Evolutionary conservation across 2,797 vertebrate species (phyloP).

Genomic region (Gymnoscopelus microlampas): DNA sequence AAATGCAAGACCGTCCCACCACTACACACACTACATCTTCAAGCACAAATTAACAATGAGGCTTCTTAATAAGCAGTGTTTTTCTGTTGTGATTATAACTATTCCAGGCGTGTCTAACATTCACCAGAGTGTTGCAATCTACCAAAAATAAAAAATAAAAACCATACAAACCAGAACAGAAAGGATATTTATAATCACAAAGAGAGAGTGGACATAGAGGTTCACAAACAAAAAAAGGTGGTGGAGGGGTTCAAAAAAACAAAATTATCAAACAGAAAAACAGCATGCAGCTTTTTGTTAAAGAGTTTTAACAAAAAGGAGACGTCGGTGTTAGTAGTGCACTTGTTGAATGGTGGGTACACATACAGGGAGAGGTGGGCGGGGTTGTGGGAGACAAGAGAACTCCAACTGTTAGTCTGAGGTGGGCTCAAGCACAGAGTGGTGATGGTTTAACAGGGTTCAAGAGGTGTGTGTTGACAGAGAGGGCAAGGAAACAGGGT

Average conservation of each 20-base stretch:
- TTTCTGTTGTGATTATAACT: slow-evolving; percentile 87
- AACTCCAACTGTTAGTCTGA: slow-evolving; percentile 78
- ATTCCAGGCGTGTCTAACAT: slow-evolving; percentile 88
- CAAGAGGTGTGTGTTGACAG: slow-evolving; percentile 87
- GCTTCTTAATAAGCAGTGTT: slow-evolving; percentile 78
- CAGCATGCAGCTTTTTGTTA: slow-evolving; percentile 86
- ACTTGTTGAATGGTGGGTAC: slow-evolving; percentile 61
- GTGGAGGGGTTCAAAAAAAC: slow-evolving; percentile 47
- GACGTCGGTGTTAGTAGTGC: slow-evolving; percentile 80
- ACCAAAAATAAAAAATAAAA: slow-evolving; percentile 75
- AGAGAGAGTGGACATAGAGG: slow-evolving; percentile 83
- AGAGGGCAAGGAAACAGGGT: slow-evolving; percentile 63
- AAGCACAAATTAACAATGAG: slow-evolving; percentile 83
- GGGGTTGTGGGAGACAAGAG: slow-evolving; percentile 51
- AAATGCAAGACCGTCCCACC: slow-evolving; percentile 91
- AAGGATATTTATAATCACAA: slow-evolving; percentile 82
- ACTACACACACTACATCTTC: slow-evolving; percentile 84
- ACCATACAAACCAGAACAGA: slow-evolving; percentile 81
- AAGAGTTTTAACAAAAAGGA: slow-evolving; percentile 83
- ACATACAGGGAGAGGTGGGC: slow-evolving; percentile 65
- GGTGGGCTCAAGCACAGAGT: slow-evolving; percentile 93
- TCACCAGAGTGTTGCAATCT: slow-evolving; percentile 90
- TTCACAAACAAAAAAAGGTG: slow-evolving; percentile 74
- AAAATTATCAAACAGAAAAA: slow-evolving; percentile 51
- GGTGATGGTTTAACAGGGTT: slow-evolving; percentile 87